Evolutionary conservation across 2,888 invertebrate genomes (phyloP), one percentile per base, ranked within the genome.

Genomic region (Phorcus lineatus): DNA sequence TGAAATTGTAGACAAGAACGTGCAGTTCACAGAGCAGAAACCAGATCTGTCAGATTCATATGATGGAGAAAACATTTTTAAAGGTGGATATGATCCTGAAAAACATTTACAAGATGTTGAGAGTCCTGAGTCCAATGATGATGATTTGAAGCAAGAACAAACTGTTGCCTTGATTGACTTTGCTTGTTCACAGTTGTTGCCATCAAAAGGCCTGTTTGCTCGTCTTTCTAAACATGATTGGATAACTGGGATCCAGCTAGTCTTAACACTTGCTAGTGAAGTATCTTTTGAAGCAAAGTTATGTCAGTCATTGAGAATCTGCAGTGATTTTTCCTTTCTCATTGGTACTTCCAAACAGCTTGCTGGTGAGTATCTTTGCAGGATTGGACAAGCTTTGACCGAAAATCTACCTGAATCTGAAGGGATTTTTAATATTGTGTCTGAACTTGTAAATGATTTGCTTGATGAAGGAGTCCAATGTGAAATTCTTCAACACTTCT

Each of bases 261-360:
- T 82, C 74, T 28, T 83, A 31, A 80, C 83, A 2, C 70, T 82
- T 19, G 54, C 80, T n/a, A 77, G 79, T 16, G 57, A 77, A 36
- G 75, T 83, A 24, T 80, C 78, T 36, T 16, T 77, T 0, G 57
- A 80, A 1, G 19, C 62, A 16, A n/a, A 62, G 22, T 40, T 67
- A 11, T 24, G 78, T 16, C 80, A 80, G 16, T 66, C 24, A 7
- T 78, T 82, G 0, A 52, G 80, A 57, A 77, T 82, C 47, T 82
- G 82, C 62, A 80, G 62, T 76, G 82, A 82, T 78, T 53, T 82
- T 54, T 57, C 82, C 16, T 55, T 53, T 11, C 3, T 76, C n/a
- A 28, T 81, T 19, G 40, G 75, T 1, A 19, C 76, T 54, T 79
- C 78, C 19, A 66, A 67, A 24, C 67, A 75, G 24, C n/a, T 79